Evolutionary conservation across 2,797 vertebrate species (phyloP).

Genomic region (Buceros bicornis): DNA sequence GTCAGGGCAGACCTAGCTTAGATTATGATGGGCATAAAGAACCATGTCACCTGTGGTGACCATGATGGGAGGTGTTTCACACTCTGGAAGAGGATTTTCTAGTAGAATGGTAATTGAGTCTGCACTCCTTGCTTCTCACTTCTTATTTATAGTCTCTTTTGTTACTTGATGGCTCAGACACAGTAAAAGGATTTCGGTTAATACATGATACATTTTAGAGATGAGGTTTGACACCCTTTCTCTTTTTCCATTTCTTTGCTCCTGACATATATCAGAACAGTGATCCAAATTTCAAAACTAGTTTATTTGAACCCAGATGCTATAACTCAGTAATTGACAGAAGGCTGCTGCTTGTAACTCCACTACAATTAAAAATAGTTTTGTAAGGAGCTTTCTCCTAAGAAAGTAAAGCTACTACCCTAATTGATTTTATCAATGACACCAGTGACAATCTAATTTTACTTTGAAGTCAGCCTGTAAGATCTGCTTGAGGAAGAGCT

Average conservation of each 20-base stretch:
- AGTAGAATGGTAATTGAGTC: conserved; percentile 2
- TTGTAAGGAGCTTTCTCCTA: conserved; percentile 12
- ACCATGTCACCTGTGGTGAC: background rate
- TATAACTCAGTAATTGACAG: background rate
- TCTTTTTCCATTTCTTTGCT: background rate
- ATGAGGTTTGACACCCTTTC: background rate
- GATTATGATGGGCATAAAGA: background rate
- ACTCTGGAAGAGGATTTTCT: background rate
- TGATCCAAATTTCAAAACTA: conserved; percentile 13
- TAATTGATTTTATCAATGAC: conserved; percentile 28
- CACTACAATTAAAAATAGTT: conserved; percentile 5
- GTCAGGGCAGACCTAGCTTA: background rate
- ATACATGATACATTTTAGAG: background rate
- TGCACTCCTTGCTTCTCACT: background rate
- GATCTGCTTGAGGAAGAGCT: background rate
- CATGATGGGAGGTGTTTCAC: background rate
- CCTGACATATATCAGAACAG: background rate
- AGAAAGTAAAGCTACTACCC: conserved; percentile 10
- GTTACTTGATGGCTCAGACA: background rate
- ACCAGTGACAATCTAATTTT: background rate
- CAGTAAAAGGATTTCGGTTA: background rate
- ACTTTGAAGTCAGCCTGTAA: background rate
- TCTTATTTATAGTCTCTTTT: conserved; percentile 11
- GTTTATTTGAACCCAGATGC: background rate
- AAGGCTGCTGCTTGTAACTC: background rate